A percentile compares a stretch with the other conserved stretches of the same genome.
These are phyloP conservation scores for Ladona fulva DNA, from an alignment of 1,140 invertebrate genomes.

Conservation along the genomic window DNA sequence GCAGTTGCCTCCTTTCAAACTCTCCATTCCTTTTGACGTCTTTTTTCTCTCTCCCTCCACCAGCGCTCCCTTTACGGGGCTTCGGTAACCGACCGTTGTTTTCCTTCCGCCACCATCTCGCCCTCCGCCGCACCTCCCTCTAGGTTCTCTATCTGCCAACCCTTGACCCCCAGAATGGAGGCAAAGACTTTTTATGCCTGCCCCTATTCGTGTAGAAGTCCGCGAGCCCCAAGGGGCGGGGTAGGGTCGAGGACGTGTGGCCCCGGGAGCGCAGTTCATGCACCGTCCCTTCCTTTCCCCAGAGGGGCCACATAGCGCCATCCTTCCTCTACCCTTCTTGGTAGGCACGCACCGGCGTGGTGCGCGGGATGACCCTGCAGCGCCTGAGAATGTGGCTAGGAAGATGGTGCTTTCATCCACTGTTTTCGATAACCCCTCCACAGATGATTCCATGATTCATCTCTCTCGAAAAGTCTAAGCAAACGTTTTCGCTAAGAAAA, in stretches of 20 bases:
- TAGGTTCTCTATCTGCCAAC: not conserved
- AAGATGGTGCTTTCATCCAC: no score
- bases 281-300: not conserved
- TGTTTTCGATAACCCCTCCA: no score
- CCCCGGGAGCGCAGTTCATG: not conserved
- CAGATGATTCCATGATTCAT: no score
- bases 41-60: no score
- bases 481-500: no score
- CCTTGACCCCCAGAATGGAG: not conserved
- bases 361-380: not conserved
- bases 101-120: not conserved
- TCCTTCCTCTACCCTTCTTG: not conserved
- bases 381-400: not conserved
- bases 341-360: not conserved
- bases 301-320: not conserved
- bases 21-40: not conserved
- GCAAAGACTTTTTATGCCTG: not conserved
- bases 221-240: not conserved
- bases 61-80: not conserved
- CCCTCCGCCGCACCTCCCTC: not conserved
- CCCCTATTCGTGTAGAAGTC: not conserved
- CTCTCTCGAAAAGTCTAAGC: no score
- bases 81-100: not conserved
- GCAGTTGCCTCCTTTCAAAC: not conserved
- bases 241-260: not conserved